Base-by-base conservation (phyloP, 2,797 vertebrate species). In the Apodemus agrarius region DNA sequence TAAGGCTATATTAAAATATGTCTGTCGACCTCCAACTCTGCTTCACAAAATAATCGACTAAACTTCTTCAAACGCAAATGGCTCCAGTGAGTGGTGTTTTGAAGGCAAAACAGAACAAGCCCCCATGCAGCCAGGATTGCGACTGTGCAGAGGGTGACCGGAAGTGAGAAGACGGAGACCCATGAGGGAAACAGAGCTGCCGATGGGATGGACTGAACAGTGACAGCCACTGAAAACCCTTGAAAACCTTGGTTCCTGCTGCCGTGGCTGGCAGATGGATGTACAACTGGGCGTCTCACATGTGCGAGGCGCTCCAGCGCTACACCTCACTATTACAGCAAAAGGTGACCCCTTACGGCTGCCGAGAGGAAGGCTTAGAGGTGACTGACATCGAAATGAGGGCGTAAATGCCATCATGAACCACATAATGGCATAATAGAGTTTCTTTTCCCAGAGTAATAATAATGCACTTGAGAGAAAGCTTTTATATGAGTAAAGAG, bases 401-500 rank as follows among this genome's bases (percentile, higher is more conserved):
- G 90, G 29, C 76, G 96, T 97, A 96, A 96, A 97, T 43, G 94
- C 79, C 92, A 92, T 92, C 95, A 94, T 22, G 61, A 95, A 85
- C 89, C 89, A 88, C 2, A 16, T 93, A 79, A 95, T 85, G 96
- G 74, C 96, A 95, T 57, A 89, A 90, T 81, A 29, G 94, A 88
- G 78, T 61, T 52, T 79, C 61, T 91, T 96, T 95, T 96, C 87
- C 97, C 93, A 89, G 97, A 94, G 97, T 97, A 97, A 94, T 94
- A 97, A 94, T 74, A 98, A 97, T 40, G 78, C 91, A 91, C 87
- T 95, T 96, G 94, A 86, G 67, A 95, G 97, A 98, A 97, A 43
- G 63, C 57, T 98, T 97, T 97, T 88, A 96, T 83, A 84, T 96
- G 97, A 98, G 96, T 81, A 98, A 97, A 87, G 97, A 96, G 98